Evolutionary conservation across 2,797 vertebrate species (phyloP), one percentile per base, ranked within the genome.

Genomic region (Serranus cabrilla): DNA sequence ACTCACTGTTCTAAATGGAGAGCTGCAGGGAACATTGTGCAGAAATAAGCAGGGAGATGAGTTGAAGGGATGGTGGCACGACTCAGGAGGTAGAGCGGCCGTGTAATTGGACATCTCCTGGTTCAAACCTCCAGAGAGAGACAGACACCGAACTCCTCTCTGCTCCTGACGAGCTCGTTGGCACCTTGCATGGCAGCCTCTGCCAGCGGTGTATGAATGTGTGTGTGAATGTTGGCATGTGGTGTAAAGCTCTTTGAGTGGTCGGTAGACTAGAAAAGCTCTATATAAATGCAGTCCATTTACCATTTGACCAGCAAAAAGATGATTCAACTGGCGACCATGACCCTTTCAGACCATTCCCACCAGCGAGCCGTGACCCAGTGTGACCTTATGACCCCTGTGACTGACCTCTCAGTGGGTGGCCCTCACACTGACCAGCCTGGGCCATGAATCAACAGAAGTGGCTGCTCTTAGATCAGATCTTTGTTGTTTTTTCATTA

Each of bases 321-420:
- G 52, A 76, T 37, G 49, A 61, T 43, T 20, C 55, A 43, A 69
- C 20, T 73, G 47, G 55, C 46, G 60, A 78, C 81, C 69, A 18
- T 34, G 69, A 62, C 31, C 57, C 70, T 71, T 57, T 70, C 16
- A n/a, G 71, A 57, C 81, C 74, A 74, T 91, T 91, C 90, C 83
- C 91, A 91, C 85, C 87, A 84, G 50, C 59, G 80, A 83, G 63
- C 82, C 57, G 9, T 72, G 85, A 92, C 83, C 88, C 52, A n/a
- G 1, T 20, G 62, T 80, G 89, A 87, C 90, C 89, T 82, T 55
- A 0, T 89, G 86, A 89, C 90, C 89, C 49, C 45, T 20, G 31
- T 17, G 2, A 77, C 83, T 88, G 92, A 92, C 90, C 93, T 88
- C 93, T 92, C 78, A 45, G 83, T 94, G 93, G 93, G 93, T 94